Base-by-base conservation (phyloP, 2,113 vertebrate genomes). In the Lethenteron camtschaticum region DNA sequence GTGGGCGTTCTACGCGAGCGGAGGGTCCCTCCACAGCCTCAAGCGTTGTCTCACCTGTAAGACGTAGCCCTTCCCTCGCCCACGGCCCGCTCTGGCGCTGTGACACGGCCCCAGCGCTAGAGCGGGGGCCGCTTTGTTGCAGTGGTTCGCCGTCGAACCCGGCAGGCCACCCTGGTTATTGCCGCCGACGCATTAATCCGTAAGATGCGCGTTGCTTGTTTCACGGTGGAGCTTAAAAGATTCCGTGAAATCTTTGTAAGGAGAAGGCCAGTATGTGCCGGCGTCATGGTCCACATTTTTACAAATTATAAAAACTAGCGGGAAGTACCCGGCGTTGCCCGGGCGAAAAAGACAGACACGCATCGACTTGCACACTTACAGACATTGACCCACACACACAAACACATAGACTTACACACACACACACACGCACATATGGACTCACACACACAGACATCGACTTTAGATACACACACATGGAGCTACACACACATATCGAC, bases 1-100 rank as follows among this genome's bases (percentile, higher is more conserved):
- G 57, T 85, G 83, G 83, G 80, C 83, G 57, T 85, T 83, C 58
- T 1, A 77, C 77, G 82, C 78, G 0, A 82, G 83, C 0, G 83
- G 83, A 1, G 83, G 83, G 56, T 84, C 80, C 75, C 69, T 80
- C 71, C 75, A 2, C 73, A 82, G 76, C 68, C 4, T 85, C 75
- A 78, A 79, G 73, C 77, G 78, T 76, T 83, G 82, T 78, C 77
- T 84, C 69, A 79, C 77, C 69, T 82, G 83, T 85, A 81, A 82
- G 83, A 73, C n/a, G 63, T 24, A 24, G 63, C 63, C 41, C 41
- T 41, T 7, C 41, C 41, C 41, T 41, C 6, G 41, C 41, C 5
- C 3, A 41, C 41, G 41, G 41, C 41, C 41, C 41, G 41, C 41
- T 41, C 41, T 41, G 41, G 41, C 5, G 41, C 41, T 41, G 41